A percentile compares a stretch with the other conserved stretches of the same genome.
Evolutionary conservation across 2,888 invertebrate genomes (phyloP).

Genomic region (Caenorhabditis sulstoni): DNA sequence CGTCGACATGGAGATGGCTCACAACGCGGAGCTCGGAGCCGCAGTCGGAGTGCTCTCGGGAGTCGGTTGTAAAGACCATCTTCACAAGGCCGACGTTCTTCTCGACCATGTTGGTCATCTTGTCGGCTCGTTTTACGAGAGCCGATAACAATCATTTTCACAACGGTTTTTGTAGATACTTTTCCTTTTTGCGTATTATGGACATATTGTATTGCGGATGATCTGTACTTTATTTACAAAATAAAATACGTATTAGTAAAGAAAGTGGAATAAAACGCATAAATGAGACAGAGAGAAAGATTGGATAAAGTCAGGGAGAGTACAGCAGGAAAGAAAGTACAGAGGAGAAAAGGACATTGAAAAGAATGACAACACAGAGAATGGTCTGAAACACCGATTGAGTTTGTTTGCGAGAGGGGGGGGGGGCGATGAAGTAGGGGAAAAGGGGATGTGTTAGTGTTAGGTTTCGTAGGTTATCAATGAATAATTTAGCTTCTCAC

Average conservation of each 20-base stretch:
- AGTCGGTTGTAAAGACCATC: conserved; percentile 74
- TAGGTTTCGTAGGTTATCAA: conserved; percentile 20
- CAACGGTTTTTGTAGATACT: conserved; percentile 43
- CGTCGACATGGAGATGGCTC: conserved; percentile 82
- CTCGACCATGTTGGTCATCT: conserved; percentile 55
- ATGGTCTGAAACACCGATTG: conserved; percentile 49
- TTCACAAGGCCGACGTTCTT: conserved; percentile 75
- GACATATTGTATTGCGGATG: conserved; percentile 3
- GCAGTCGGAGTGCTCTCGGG: conserved; percentile 82
- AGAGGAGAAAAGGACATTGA: conserved; percentile 4
- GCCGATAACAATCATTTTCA: conserved; percentile 6
- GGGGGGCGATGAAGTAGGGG: conserved; percentile 16
- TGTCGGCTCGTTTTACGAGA: conserved; percentile 50
- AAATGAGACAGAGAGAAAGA: not conserved
- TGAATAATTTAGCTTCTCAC: not conserved
- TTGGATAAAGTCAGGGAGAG: not conserved
- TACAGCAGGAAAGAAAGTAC: not conserved
- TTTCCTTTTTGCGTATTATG: not conserved
- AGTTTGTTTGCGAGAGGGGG: conserved; percentile 28
- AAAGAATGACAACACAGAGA: conserved; percentile 21
- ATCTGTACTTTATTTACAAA: conserved; percentile 14
- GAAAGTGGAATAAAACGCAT: not conserved
- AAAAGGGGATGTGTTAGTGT: not conserved
- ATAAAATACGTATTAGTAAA: conserved; percentile 10
- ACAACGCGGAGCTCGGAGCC: conserved; percentile 81